Evolutionary conservation across 2,888 invertebrate species (phyloP).

Genomic region (Ernsta delagoae): DNA sequence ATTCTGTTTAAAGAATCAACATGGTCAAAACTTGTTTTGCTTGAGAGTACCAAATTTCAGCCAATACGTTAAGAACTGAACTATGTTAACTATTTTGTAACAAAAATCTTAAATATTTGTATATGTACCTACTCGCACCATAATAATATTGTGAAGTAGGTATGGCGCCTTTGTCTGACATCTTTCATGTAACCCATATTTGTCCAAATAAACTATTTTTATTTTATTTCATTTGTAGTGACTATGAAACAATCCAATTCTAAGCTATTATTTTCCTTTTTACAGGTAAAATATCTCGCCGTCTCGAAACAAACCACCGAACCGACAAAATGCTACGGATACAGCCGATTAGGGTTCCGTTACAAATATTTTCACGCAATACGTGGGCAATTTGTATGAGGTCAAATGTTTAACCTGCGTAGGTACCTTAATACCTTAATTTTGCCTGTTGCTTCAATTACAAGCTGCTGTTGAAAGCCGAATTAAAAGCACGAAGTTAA

Average conservation of each 20-base stretch:
- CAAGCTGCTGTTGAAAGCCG: conserved; percentile 1
- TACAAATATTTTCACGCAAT: conserved; percentile 27
- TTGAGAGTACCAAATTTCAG: no score
- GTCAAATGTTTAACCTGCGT: conserved; percentile 16
- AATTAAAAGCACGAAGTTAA: conserved; percentile 11
- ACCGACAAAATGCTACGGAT: not conserved
- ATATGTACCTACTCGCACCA: no score
- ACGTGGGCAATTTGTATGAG: conserved; percentile 22
- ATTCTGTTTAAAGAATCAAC: no score
- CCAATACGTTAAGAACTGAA: no score
- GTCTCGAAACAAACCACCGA: not conserved
- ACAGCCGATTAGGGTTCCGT: conserved; percentile 2
- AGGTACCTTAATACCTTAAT: conserved; percentile 35
- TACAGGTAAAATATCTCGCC: conserved; percentile 13
- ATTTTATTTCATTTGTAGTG: no score
- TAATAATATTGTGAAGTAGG: no score
- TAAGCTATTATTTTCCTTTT: not conserved
- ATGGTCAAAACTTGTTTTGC: no score
- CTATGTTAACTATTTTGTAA: no score
- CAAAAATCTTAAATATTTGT: no score
- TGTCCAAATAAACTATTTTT: not conserved
- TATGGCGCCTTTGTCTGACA: no score
- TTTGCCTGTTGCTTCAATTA: conserved; percentile 31
- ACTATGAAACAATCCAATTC: no score
- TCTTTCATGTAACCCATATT: no score